Evolutionary conservation across 2,113 vertebrate species (phyloP).

Genomic region (Phasianus colchicus): DNA sequence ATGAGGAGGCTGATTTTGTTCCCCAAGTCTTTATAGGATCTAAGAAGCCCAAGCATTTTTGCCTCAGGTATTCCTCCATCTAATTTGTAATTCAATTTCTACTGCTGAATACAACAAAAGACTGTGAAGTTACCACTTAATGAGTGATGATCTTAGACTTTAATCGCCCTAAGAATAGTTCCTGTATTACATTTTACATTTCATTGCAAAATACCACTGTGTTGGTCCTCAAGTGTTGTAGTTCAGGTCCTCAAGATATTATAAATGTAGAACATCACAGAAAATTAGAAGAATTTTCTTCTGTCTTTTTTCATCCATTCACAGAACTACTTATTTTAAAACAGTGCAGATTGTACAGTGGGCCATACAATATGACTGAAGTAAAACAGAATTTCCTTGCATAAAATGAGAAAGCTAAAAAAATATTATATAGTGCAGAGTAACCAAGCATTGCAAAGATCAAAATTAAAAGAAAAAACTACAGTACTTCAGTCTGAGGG

Average conservation of each 20-base stretch:
- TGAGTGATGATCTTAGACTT: conserved; percentile 68
- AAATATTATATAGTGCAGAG: background rate
- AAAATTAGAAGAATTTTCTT: conserved; percentile 35
- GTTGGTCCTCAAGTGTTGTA: conserved; percentile 76
- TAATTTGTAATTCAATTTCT: conserved; percentile 79
- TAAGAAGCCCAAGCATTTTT: conserved; percentile 61
- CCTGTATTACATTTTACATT: conserved; percentile 75
- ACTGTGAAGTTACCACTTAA: conserved; percentile 74
- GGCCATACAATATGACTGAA: background rate
- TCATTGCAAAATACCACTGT: conserved; percentile 54
- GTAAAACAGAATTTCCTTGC: background rate
- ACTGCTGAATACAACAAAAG: conserved; percentile 71
- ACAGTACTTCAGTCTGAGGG: background rate
- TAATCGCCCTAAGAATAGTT: conserved; percentile 70
- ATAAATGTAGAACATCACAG: conserved; percentile 47
- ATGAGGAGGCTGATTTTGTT: background rate
- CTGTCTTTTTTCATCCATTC: conserved; percentile 26
- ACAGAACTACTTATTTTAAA: conserved; percentile 38
- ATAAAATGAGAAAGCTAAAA: conserved; percentile 19
- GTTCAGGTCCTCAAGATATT: conserved; percentile 69
- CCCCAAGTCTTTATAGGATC: conserved; percentile 44
- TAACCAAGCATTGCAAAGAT: background rate
- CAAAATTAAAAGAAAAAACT: background rate
- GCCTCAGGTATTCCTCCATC: conserved; percentile 51
- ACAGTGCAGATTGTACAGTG: conserved; percentile 21